Evolutionary conservation across 2,113 vertebrate species (phyloP).

Genomic region (Corythornis vintsioides): DNA sequence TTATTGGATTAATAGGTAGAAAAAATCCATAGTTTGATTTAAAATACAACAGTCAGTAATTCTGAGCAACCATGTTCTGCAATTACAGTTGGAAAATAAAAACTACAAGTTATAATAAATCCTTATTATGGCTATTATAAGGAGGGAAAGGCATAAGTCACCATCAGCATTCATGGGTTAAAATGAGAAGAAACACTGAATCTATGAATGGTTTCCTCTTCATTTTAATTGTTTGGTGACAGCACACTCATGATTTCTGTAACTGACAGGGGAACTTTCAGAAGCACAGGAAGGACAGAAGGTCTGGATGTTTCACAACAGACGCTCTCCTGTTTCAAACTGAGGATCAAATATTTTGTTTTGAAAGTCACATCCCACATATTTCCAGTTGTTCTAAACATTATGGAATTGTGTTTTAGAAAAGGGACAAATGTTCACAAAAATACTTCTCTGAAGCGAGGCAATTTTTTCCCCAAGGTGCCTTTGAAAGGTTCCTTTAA

Average conservation of each 20-base stretch:
- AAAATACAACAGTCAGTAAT: slow-evolving; percentile 23
- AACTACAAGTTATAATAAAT: neutral
- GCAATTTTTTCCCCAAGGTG: neutral
- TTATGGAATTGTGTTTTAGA: neutral
- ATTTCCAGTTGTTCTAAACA: neutral
- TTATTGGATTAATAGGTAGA: slow-evolving; percentile 3
- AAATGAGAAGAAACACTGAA: neutral
- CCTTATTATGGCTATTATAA: neutral
- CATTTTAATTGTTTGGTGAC: neutral
- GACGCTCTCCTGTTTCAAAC: neutral
- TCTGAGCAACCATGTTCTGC: neutral
- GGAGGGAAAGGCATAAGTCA: neutral
- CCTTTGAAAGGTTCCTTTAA: neutral
- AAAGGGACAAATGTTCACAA: neutral
- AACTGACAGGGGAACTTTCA: neutral
- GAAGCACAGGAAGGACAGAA: neutral
- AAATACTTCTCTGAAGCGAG: neutral
- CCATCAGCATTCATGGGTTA: neutral
- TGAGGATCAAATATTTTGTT: neutral
- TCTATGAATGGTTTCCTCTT: neutral
- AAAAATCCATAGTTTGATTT: neutral
- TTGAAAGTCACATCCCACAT: neutral
- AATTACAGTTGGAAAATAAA: neutral
- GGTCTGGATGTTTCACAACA: neutral
- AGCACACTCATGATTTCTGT: neutral